These are phyloP conservation scores for Macheiramphus alcinus DNA, from an alignment of 2,113 vertebrate species.

Conservation along the genomic window DNA sequence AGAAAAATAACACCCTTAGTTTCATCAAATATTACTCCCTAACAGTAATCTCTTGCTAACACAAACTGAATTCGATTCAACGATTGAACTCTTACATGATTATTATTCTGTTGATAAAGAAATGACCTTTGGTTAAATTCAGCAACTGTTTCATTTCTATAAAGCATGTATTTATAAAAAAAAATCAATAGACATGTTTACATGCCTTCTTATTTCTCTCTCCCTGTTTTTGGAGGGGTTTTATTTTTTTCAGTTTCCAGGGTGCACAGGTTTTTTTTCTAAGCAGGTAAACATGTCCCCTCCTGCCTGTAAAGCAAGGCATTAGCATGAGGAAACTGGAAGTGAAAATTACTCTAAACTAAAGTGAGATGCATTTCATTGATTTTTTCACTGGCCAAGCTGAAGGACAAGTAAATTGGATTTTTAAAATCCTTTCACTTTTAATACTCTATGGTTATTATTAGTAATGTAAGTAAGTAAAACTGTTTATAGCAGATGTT, in stretches of 20 bases:
- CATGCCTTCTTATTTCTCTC: not conserved
- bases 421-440: constrained; percentile 31
- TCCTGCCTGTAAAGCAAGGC: not conserved
- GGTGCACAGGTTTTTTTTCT: not conserved
- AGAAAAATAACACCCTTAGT: not conserved
- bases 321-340: not conserved
- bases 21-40: not conserved
- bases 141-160: not conserved
- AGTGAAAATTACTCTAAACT: constrained; percentile 2
- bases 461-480: constrained; percentile 9
- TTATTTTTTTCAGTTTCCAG: not conserved
- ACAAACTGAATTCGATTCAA: not conserved
- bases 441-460: not conserved
- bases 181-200: not conserved
- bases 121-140: not conserved
- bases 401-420: constrained; percentile 5
- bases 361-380: not conserved
- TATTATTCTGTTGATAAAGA: not conserved
- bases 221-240: not conserved
- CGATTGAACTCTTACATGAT: not conserved
- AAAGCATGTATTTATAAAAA: not conserved
- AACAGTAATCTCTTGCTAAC: not conserved
- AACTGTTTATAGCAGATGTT: constrained; percentile 20
- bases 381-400: not conserved
- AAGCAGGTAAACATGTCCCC: not conserved